These are phyloP conservation scores for Dipodomys spectabilis DNA, from an alignment of 2,113 vertebrate species.

Conservation along the genomic window DNA sequence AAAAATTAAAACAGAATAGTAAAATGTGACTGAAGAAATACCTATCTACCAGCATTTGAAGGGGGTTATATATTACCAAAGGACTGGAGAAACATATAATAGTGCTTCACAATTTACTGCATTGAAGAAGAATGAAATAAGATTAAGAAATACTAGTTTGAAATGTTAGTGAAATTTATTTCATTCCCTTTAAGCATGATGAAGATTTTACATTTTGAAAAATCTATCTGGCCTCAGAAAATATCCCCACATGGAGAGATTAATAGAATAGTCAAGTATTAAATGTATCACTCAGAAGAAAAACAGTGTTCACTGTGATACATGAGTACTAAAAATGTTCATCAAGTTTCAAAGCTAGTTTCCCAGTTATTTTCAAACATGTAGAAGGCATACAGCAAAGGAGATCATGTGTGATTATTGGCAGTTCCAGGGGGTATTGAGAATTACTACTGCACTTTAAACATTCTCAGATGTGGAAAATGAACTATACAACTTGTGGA, in stretches of 20 bases:
- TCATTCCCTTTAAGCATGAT: slow-evolving; percentile 6
- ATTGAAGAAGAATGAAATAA: slow-evolving; percentile 41
- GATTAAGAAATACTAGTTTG: not conserved
- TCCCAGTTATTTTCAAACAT: slow-evolving; percentile 24
- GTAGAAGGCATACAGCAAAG: not conserved
- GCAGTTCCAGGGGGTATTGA: not conserved
- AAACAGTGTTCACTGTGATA: slow-evolving; percentile 41
- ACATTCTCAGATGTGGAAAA: not conserved
- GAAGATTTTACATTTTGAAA: slow-evolving; percentile 46
- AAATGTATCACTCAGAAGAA: slow-evolving; percentile 1
- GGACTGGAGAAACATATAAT: not conserved
- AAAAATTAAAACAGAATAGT: slow-evolving; percentile 3
- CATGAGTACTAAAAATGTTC: slow-evolving; percentile 20
- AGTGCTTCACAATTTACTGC: not conserved
- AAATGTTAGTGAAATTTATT: slow-evolving; percentile 35
- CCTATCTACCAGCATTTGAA: not conserved
- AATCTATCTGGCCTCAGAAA: slow-evolving; percentile 27
- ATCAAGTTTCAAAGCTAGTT: slow-evolving; percentile 22
- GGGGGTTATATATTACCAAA: not conserved
- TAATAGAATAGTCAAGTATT: not conserved
- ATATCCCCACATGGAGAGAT: not conserved
- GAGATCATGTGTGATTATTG: slow-evolving; percentile 34
- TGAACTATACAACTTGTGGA: too few species aligned
- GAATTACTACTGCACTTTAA: slow-evolving; percentile 22
- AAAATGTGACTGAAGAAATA: not conserved